A percentile compares a stretch with the other conserved stretches of the same genome.
phyloP scores from a whole-genome alignment of 2,113 vertebrate species.

The Ursus arctos region DNA sequence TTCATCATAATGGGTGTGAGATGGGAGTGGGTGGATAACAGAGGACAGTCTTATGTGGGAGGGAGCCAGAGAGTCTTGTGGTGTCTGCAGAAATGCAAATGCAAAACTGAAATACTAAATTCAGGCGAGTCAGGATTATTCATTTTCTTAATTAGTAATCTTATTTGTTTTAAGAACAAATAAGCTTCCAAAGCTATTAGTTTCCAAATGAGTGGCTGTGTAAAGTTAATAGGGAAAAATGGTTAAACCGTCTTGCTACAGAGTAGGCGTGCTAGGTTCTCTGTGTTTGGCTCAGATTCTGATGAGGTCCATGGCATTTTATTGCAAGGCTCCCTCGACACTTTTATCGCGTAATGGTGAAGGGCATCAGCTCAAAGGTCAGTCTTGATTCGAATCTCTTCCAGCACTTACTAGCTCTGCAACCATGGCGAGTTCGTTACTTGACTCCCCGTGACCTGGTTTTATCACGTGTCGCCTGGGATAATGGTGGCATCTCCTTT shows the following conservation, averaged over 20 bases:
- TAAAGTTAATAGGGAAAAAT: neutral
- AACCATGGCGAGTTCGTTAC: neutral
- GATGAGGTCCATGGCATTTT: neutral
- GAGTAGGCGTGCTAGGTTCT: neutral
- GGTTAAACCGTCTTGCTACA: neutral
- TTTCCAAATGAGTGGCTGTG: neutral
- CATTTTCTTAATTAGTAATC: constrained; percentile 42
- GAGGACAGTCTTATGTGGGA: constrained; percentile 86
- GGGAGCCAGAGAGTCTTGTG: constrained; percentile 85
- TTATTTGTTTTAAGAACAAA: constrained; percentile 22
- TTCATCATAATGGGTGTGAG: constrained; percentile 87
- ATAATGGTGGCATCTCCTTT: neutral
- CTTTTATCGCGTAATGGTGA: neutral
- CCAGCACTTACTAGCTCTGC: neutral
- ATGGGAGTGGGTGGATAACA: constrained; percentile 84
- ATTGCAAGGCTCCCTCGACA: neutral
- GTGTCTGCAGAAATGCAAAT: constrained; percentile 81
- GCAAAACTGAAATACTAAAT: constrained; percentile 44
- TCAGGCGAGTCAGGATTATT: constrained; percentile 29
- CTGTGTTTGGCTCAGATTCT: neutral
- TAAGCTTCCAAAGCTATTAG: neutral
- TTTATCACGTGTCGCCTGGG: neutral
- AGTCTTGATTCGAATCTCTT: neutral
- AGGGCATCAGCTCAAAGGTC: neutral
- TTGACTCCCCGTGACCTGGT: neutral